Percentiles rank a stretch among this genome's conserved stretches.
phyloP scores from a whole-genome alignment of 2,113 vertebrate species.

The Prunella himalayana region DNA sequence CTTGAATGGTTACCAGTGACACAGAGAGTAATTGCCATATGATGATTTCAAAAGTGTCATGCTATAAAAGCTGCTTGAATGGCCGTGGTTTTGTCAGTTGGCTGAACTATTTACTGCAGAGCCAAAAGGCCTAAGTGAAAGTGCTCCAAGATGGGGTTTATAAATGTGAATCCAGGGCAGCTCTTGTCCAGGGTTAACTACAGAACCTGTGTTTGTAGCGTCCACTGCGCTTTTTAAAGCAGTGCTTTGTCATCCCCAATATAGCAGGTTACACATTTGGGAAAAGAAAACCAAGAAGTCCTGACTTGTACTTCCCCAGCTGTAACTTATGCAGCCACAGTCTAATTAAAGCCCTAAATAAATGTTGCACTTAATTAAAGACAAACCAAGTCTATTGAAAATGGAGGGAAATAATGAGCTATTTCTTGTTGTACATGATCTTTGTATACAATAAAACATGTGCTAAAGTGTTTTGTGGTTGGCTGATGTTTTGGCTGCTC shows the following conservation, averaged over 20 bases:
- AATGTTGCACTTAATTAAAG: constrained; percentile 32
- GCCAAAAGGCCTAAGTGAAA: background rate
- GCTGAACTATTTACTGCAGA: background rate
- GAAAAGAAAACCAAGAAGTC: background rate
- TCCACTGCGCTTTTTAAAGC: background rate
- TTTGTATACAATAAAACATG: background rate
- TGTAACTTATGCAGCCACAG: background rate
- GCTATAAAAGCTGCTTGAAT: background rate
- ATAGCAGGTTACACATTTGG: background rate
- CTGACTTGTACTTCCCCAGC: background rate
- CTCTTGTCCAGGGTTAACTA: background rate
- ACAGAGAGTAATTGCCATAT: background rate
- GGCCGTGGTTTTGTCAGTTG: background rate
- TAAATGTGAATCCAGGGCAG: background rate
- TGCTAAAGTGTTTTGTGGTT: constrained; percentile 13
- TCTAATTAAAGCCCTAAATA: constrained; percentile 12
- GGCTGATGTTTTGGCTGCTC: background rate
- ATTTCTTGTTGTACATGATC: background rate
- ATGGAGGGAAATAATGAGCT: background rate
- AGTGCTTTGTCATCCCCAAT: background rate
- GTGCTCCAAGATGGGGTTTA: background rate
- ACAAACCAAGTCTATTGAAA: constrained; percentile 29
- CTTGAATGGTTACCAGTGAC: background rate
- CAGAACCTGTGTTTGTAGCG: rapidly evolving
- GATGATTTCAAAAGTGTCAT: background rate